Conservation (phyloP, 2,888 invertebrate species). For the Sphaerophoria rueppellii region DNA sequence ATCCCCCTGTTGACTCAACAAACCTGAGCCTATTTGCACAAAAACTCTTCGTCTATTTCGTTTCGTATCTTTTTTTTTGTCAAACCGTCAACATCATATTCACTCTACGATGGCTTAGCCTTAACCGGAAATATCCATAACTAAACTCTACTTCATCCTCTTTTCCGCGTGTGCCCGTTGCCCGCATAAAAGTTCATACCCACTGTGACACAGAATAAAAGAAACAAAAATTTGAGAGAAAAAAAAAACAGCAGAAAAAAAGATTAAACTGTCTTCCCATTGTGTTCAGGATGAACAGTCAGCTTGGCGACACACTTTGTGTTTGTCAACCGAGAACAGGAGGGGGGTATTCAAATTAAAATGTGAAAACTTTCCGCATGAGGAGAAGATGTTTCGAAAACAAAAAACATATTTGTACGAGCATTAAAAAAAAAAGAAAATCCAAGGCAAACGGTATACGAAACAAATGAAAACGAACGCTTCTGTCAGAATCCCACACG, state of each 20-base stretch:
- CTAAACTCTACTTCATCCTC: constrained; percentile 49
- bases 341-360: constrained; percentile 67
- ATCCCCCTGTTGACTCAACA: constrained; percentile 25
- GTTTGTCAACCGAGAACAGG: constrained; percentile 46
- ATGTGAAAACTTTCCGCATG: constrained; percentile 68
- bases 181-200: constrained; percentile 26
- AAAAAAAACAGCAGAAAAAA: constrained; percentile 9
- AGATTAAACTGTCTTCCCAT: constrained; percentile 61
- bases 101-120: constrained; percentile 33
- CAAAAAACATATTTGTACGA: neutral
- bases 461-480: constrained; percentile 41
- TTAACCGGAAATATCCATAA: constrained; percentile 69
- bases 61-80: constrained; percentile 6
- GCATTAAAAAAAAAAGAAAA: neutral
- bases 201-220: constrained; percentile 8
- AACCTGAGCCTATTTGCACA: constrained; percentile 64
- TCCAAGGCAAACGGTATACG: constrained; percentile 26
- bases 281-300: constrained; percentile 57
- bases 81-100: constrained; percentile 39
- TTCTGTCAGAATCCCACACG: constrained; percentile 58
- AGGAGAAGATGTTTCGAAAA: constrained; percentile 48
- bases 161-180: neutral
- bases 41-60: constrained; percentile 24
- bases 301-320: constrained; percentile 69
- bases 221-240: neutral